A percentile compares a stretch with the other conserved stretches of the same genome.
Conservation (phyloP, 2,113 vertebrate species). For the Corydoras sp. region DNA sequence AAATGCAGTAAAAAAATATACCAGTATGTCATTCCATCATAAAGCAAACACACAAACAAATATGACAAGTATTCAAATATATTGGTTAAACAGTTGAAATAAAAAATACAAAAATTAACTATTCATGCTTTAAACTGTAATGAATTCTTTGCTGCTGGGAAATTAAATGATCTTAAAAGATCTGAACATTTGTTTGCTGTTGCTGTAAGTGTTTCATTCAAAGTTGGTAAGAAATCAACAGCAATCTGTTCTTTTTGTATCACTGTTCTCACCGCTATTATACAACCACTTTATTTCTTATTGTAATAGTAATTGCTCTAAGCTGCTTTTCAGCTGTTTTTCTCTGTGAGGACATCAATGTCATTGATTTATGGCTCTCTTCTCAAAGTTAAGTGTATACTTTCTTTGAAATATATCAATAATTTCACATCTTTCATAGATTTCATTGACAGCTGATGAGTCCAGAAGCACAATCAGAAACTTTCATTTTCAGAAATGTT, state of each 20-base stretch:
- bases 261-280: slow-evolving; percentile 36
- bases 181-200: slow-evolving; percentile 41
- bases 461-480: slow-evolving; percentile 16
- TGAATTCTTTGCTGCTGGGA: slow-evolving; percentile 26
- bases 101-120: slow-evolving; percentile 12
- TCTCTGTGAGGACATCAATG: slow-evolving; percentile 37
- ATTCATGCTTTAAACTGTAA: slow-evolving; percentile 14
- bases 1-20: too few species aligned
- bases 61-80: not conserved
- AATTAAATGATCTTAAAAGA: slow-evolving; percentile 36
- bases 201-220: slow-evolving; percentile 31
- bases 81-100: not conserved
- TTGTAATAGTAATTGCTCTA: slow-evolving; percentile 38
- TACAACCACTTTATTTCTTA: slow-evolving; percentile 34
- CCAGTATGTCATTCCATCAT: too few species aligned
- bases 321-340: slow-evolving; percentile 38
- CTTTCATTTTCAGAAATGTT: not conserved
- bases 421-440: slow-evolving; percentile 37
- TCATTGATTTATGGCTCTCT: slow-evolving; percentile 43
- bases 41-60: too few species aligned
- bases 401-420: slow-evolving; percentile 41
- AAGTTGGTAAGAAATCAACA: slow-evolving; percentile 32
- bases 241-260: slow-evolving; percentile 42
- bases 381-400: slow-evolving; percentile 23
- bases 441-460: slow-evolving; percentile 24